These are phyloP conservation scores for Rhea pennata DNA, from an alignment of 2,113 vertebrate species.

Conservation along the genomic window DNA sequence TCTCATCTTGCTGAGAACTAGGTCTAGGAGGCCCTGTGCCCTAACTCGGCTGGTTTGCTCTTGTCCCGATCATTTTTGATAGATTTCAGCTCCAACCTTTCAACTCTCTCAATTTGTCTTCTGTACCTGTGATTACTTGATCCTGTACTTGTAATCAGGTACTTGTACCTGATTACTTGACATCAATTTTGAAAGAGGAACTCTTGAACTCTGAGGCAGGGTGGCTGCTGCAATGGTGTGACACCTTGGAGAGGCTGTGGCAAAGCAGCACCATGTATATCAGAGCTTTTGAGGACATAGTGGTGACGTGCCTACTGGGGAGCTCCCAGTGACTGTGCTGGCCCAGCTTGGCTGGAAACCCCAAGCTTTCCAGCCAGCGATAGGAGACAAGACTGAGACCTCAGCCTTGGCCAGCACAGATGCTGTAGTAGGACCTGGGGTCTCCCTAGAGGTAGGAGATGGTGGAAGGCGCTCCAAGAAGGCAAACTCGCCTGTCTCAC, in stretches of 20 bases:
- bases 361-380: not conserved
- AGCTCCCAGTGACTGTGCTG: not conserved
- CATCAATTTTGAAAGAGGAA: not conserved
- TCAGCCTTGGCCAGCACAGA: not conserved
- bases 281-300: not conserved
- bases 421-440: not conserved
- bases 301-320: not conserved
- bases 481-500: not conserved
- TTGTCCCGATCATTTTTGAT: not conserved
- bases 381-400: not conserved
- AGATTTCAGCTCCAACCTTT: not conserved
- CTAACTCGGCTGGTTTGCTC: not conserved
- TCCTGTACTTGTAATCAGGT: too few relatives aligned
- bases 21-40: accelerated
- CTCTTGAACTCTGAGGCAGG: not conserved
- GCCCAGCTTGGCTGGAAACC: not conserved
- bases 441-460: not conserved
- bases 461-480: not conserved
- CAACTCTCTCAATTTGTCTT: not conserved
- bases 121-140: not conserved
- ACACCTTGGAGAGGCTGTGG: not conserved
- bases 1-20: not conserved
- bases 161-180: not conserved
- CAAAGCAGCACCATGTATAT: not conserved
- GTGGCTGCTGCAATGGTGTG: not conserved